Evolutionary conservation across 2,797 vertebrate species (phyloP).

Genomic region (Brachyalestes nurse): DNA sequence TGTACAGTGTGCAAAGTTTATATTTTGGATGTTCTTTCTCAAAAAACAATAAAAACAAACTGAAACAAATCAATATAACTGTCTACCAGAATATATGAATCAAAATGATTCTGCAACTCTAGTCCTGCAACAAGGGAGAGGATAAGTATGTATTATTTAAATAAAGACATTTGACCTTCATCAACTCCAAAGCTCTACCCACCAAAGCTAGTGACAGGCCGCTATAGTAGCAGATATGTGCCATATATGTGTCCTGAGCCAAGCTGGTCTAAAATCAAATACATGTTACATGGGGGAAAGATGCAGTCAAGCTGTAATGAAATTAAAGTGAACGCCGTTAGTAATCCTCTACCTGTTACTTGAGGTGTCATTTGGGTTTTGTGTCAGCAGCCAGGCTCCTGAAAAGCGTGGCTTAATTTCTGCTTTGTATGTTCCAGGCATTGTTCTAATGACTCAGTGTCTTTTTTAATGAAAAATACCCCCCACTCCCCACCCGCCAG

Average conservation of each 20-base stretch:
- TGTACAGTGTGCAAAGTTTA: neutral
- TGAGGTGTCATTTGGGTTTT: neutral
- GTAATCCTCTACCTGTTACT: neutral
- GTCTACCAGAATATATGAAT: neutral
- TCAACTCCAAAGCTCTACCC: slow-evolving; percentile 20
- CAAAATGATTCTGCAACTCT: no score
- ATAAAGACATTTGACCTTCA: neutral
- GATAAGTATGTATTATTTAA: neutral
- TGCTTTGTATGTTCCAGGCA: slow-evolving; percentile 10
- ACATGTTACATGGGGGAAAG: neutral
- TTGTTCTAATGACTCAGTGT: slow-evolving; percentile 24
- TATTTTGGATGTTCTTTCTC: neutral
- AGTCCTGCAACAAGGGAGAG: no score
- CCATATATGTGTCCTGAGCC: neutral
- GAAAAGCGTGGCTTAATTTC: neutral
- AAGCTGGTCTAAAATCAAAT: neutral
- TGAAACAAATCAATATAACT: neutral
- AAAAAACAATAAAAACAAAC: neutral
- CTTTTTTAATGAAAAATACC: neutral
- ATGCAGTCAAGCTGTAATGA: neutral
- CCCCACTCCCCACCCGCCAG: neutral
- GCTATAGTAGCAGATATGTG: slow-evolving; percentile 4
- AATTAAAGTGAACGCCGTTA: neutral
- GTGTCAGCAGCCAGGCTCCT: neutral
- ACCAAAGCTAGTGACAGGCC: slow-evolving; percentile 3